Evolutionary conservation across 2,888 invertebrate genomes (phyloP), one percentile per base, ranked within the genome.

Genomic region (Phengaris arion): DNA sequence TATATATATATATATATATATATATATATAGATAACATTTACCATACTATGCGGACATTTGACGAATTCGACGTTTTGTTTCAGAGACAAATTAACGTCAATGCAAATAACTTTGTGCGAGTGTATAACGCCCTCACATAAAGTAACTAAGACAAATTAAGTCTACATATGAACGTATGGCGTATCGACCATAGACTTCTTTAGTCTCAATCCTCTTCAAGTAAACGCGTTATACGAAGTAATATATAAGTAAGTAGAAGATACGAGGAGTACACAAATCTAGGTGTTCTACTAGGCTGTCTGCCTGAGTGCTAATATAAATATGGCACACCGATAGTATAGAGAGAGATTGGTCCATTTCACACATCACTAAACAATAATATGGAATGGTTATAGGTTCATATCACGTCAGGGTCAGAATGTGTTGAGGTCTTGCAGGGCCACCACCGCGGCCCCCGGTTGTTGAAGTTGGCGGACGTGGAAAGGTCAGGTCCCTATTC

Each of bases 291-390:
- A 70, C n/a, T 48, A 4, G 70, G 51, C 52, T 70, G 22, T 51
- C 9, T 51, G 48, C 35, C 46, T 68, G 48, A 15, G 70, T 70
- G 22, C 51, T 70, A 54, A 51, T 74, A 74, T 76, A 77, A 74
- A 75, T 69, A 76, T 77, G 78, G 77, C 78, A 78, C 77, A 78
- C 75, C 64, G 22, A 77, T 74, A 48, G 51, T 75, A 35, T 64
- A 52, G 48, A 68, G 45, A 77, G 48, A 57, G 75, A 68, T 78
- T 77, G 78, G 77, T 78, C 78, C 75, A 70, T 51, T 70, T 75
- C 72, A 77, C 72, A 75, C 74, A 72, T 74, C 76, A 75, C 74
- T 70, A n/a, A 12, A 52, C 22, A 15, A 48, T 48, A 48, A 8
- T 48, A 22, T 59, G 59, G 59, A 59, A 59, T 59, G 59, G 15